Percentiles rank a stretch among this genome's conserved stretches.
phyloP scores from a whole-genome alignment of 1,140 invertebrate species.

The Drosophila ambigua region DNA sequence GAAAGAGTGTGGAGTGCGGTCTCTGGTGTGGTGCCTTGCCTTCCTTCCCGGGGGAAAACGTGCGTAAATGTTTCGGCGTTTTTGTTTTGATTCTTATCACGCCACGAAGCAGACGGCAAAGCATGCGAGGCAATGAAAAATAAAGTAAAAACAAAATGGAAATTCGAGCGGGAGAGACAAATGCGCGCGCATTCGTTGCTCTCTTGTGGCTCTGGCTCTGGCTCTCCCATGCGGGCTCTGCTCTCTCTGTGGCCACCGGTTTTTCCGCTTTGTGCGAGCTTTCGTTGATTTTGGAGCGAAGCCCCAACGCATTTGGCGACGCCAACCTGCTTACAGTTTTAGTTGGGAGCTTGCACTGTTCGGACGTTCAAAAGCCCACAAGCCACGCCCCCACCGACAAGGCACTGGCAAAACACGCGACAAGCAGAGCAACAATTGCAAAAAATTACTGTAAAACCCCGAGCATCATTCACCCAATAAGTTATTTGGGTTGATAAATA shows the following conservation, averaged over 20 bases:
- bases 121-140: conserved; percentile 55
- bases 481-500: conserved; percentile 4
- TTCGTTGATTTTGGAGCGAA: conserved; percentile 19
- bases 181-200: conserved; percentile 34
- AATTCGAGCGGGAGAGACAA: conserved; percentile 42
- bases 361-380: conserved; percentile 49
- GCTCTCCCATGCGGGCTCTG: too few relatives aligned
- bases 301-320: conserved; percentile 3
- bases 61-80: conserved; percentile 61
- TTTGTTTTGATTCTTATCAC: conserved; percentile 81
- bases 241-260: conserved; percentile 28
- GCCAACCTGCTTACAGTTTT: conserved; percentile 28
- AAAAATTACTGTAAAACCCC: background rate
- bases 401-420: conserved; percentile 50
- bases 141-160: conserved; percentile 75
- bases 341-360: conserved; percentile 41
- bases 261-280: conserved; percentile 27
- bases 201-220: background rate
- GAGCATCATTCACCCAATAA: conserved; percentile 16
- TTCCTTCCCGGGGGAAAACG: conserved; percentile 11
- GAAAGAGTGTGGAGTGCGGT: background rate
- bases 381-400: conserved; percentile 34
- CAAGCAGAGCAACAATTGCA: conserved; percentile 25
- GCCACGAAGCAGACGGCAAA: conserved; percentile 58
- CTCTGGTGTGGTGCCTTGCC: background rate